Percentiles rank a stretch among this genome's conserved stretches.
These are phyloP conservation scores for Caenorhabditis elegans DNA, from an alignment of 1,140 invertebrate genomes.

Conservation along the genomic window WBcel235 BX284605.5:9819501-9820000, in stretches of 20 bases:
- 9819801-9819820: not conserved
- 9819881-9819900: not conserved
- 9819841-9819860: no score
- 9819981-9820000: not conserved
- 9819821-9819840: not conserved
- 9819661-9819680: not conserved
- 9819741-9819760: not conserved
- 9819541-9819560: no score
- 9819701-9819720: not conserved
- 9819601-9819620: no score
- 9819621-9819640: not conserved
- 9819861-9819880: no score
- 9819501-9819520: not conserved
- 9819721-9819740: not conserved
- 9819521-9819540: no score
- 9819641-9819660: not conserved
- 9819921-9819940: not conserved
- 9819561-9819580: no score
- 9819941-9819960: not conserved
- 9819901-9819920: not conserved
- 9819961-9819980: not conserved
- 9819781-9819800: not conserved
- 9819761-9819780: not conserved
- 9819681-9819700: not conserved
- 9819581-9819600: no score